A percentile compares a stretch with the other conserved stretches of the same genome.
Evolutionary conservation across 2,797 vertebrate species (phyloP).

Genomic region (Parambassis ranga): DNA sequence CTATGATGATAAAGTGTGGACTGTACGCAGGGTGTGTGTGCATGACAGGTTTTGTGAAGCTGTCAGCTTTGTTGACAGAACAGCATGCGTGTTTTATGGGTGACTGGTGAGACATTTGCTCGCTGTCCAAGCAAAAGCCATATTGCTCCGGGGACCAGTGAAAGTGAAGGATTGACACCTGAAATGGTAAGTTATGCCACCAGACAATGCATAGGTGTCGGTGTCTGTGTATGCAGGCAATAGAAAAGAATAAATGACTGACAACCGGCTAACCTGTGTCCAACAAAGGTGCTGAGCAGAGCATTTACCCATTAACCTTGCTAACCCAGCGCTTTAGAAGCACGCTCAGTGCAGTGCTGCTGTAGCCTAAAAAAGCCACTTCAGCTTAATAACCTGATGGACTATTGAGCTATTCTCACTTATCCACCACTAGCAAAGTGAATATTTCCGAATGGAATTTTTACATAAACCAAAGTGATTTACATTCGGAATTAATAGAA

Average conservation of each 20-base stretch:
- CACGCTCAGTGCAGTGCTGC: not conserved
- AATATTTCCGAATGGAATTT: not conserved
- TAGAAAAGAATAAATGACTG: slow-evolving; percentile 29
- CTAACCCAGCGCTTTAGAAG: slow-evolving; percentile 19
- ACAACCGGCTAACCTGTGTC: slow-evolving; percentile 37
- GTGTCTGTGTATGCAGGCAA: not conserved
- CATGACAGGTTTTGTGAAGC: slow-evolving; percentile 7
- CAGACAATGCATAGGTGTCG: slow-evolving; percentile 17
- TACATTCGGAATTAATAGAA: not conserved
- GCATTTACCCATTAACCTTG: slow-evolving; percentile 48
- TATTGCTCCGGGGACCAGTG: slow-evolving; percentile 5
- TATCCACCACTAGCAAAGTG: not conserved
- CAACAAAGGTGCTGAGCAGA: slow-evolving; percentile 11
- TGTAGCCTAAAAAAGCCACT: slow-evolving; percentile 14
- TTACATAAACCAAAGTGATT: not conserved
- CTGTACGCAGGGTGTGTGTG: not conserved
- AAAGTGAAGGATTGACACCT: slow-evolving; percentile 42
- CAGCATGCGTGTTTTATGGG: not conserved
- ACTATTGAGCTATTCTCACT: slow-evolving; percentile 1
- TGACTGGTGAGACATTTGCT: slow-evolving; percentile 28
- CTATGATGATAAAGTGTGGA: not conserved
- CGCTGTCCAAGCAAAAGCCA: slow-evolving; percentile 26
- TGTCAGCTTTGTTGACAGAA: slow-evolving; percentile 29
- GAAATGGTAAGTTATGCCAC: slow-evolving; percentile 18
- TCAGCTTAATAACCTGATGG: slow-evolving; percentile 39